These are phyloP conservation scores for Prorops nasuta DNA, from an alignment of 1,140 invertebrate species.

Conservation along the genomic window DNA sequence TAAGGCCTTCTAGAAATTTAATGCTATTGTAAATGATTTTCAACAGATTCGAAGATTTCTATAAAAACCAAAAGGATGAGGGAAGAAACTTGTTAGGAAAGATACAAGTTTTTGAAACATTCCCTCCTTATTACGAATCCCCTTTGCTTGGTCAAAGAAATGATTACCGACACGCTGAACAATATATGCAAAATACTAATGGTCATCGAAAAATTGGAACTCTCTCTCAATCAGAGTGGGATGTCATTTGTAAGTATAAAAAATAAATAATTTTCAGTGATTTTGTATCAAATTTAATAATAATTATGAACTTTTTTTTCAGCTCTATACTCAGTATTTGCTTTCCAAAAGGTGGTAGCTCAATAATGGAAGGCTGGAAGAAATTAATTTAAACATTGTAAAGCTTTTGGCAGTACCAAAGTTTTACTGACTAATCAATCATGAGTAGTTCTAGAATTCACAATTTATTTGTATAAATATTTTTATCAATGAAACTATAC, in stretches of 20 bases:
- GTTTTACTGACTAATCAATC: too few species aligned
- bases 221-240: slow-evolving; percentile 89
- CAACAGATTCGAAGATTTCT: slow-evolving; percentile 76
- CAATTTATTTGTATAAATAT: too few species aligned
- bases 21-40: slow-evolving; percentile 13
- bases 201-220: slow-evolving; percentile 68
- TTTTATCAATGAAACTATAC: too few species aligned
- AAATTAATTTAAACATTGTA: slow-evolving; percentile 44
- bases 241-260: slow-evolving; percentile 77
- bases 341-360: slow-evolving; percentile 76
- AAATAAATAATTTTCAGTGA: slow-evolving; percentile 4
- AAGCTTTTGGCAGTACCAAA: too few species aligned
- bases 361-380: slow-evolving; percentile 62
- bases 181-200: slow-evolving; percentile 58
- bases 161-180: slow-evolving; percentile 75
- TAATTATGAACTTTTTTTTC: slow-evolving; percentile 37
- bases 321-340: slow-evolving; percentile 84
- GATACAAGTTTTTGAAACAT: slow-evolving; percentile 71
- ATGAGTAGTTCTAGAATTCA: too few species aligned
- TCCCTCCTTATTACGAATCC: slow-evolving; percentile 54
- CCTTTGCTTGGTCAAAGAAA: slow-evolving; percentile 60
- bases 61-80: slow-evolving; percentile 60
- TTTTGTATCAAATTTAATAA: slow-evolving; percentile 9
- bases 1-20: slow-evolving; percentile 2
- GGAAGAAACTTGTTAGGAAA: slow-evolving; percentile 57